Evolutionary conservation across 2,888 invertebrate genomes (phyloP).

Genomic region (Lamellibrachia columna): DNA sequence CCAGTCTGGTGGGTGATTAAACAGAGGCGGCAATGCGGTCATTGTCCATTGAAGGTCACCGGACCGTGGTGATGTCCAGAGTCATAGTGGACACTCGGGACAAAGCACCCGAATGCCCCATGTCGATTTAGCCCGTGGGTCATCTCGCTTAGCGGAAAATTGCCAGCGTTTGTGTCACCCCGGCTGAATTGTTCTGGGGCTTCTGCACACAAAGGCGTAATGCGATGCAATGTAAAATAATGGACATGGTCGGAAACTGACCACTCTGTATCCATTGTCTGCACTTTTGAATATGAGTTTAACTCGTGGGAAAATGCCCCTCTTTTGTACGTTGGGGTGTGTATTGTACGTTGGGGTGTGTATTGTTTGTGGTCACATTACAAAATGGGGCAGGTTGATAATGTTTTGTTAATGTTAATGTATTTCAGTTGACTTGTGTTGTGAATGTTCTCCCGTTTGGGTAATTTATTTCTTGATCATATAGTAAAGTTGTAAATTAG

Average conservation of each 20-base stretch:
- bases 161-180: not conserved
- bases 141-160: constrained; percentile 5
- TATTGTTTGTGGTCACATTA: not conserved
- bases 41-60: constrained; percentile 3
- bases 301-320: not conserved
- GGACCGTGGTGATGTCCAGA: not conserved
- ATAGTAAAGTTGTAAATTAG: not conserved
- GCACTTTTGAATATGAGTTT: not conserved
- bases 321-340: not conserved
- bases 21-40: not conserved
- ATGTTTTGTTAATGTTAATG: constrained; percentile 5
- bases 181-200: not conserved
- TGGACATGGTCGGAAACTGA: not conserved
- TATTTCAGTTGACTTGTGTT: not conserved
- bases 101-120: not conserved
- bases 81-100: not conserved
- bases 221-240: constrained; percentile 12
- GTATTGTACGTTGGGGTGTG: not conserved
- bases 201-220: not conserved
- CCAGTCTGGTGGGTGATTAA: not conserved
- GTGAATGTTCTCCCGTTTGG: not conserved
- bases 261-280: not conserved
- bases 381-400: not conserved
- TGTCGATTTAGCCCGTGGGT: not conserved
- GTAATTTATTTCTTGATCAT: not conserved